These are phyloP conservation scores for Zaprionus ghesquierei DNA, from an alignment of 1,140 invertebrate species.

Conservation along the genomic window DNA sequence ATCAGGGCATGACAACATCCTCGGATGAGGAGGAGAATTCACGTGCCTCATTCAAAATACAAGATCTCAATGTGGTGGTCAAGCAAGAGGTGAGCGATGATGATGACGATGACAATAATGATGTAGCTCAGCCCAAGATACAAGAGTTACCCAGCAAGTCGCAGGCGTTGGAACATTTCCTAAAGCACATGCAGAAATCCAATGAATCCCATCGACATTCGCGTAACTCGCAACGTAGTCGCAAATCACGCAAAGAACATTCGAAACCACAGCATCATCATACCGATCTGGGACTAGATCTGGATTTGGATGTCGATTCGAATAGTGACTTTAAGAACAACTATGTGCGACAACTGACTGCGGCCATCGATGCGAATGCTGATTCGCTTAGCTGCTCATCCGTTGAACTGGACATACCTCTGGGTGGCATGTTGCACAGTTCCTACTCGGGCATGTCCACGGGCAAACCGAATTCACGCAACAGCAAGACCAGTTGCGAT, in stretches of 20 bases:
- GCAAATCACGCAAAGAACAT: conserved; percentile 56
- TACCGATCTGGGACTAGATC: conserved; percentile 15
- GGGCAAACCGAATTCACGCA: conserved; percentile 84
- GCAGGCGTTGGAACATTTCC: conserved; percentile 66
- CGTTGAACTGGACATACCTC: conserved; percentile 58
- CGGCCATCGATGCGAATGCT: conserved; percentile 32
- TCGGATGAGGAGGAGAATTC: conserved; percentile 84
- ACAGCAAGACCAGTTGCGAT: conserved; percentile 83
- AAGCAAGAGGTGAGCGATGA: conserved; percentile 84
- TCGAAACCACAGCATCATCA: conserved; percentile 17
- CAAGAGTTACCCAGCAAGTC: conserved; percentile 66
- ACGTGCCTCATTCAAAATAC: conserved; percentile 83
- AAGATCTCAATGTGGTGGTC: conserved; percentile 84
- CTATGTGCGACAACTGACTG: conserved; percentile 42
- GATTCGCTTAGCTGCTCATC: conserved; percentile 63
- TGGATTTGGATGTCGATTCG: conserved; percentile 42
- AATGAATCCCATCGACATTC: conserved; percentile 73
- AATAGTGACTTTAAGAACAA: conserved; percentile 61
- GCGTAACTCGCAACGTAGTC: conserved; percentile 63
- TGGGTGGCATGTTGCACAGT: conserved; percentile 80
- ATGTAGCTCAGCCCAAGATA: conserved; percentile 44
- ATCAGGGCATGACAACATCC: conserved; percentile 83
- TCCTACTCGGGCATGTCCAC: conserved; percentile 83
- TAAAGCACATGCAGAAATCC: conserved; percentile 75
- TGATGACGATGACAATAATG: conserved; percentile 72